Percentiles rank a stretch among this genome's conserved stretches.
These are phyloP conservation scores for Flabesymbios commensalis DNA, from an alignment of 2,888 invertebrate species.

Conservation along the genomic window DNA sequence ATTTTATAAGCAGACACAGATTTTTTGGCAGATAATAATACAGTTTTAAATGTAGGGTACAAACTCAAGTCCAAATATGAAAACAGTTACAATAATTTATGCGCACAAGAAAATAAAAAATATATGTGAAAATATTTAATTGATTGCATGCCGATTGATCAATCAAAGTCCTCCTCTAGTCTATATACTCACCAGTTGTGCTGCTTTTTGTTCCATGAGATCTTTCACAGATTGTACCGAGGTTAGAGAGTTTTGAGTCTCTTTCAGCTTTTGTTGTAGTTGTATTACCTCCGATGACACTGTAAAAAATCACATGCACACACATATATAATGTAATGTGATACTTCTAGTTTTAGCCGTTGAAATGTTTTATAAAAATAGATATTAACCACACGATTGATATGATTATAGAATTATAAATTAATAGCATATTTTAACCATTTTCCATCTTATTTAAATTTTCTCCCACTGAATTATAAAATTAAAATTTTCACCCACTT, in stretches of 20 bases:
- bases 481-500: no score
- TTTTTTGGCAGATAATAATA: background rate
- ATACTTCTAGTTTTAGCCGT: no score
- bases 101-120: background rate
- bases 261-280: slow-evolving; percentile 57
- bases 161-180: no score
- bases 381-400: no score
- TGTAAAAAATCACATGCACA: background rate
- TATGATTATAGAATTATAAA: no score
- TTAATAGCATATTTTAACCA: no score
- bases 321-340: no score
- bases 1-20: background rate
- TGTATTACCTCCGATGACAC: slow-evolving; percentile 60
- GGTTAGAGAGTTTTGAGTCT: slow-evolving; percentile 52
- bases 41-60: background rate
- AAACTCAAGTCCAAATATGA: background rate
- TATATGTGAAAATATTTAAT: background rate
- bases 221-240: slow-evolving; percentile 49
- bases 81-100: background rate
- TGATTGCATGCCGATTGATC: no score
- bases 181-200: slow-evolving; percentile 54
- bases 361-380: no score
- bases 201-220: slow-evolving; percentile 57
- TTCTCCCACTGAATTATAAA: no score
- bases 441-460: no score